These are phyloP conservation scores for Baronia brevicornis DNA, from an alignment of 2,888 invertebrate genomes.

Conservation along the genomic window DNA sequence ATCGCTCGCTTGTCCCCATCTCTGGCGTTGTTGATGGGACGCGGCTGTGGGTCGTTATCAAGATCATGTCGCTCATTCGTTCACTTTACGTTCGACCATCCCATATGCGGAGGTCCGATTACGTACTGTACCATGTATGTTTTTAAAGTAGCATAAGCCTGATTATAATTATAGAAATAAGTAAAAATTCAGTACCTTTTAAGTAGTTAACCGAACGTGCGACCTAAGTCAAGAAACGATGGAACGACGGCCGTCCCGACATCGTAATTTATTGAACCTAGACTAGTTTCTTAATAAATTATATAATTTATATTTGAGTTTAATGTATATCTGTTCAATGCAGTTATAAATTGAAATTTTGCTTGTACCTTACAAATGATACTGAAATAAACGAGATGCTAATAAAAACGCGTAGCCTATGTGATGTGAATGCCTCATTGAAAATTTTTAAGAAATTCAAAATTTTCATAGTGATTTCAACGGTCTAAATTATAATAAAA, in stretches of 20 bases:
- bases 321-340: constrained; percentile 63
- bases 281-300: constrained; percentile 53
- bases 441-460: constrained; percentile 38
- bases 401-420: constrained; percentile 48
- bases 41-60: constrained; percentile 68
- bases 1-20: constrained; percentile 73
- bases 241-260: constrained; percentile 73
- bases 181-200: constrained; percentile 69
- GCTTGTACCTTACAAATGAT: constrained; percentile 51
- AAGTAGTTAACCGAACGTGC: constrained; percentile 74
- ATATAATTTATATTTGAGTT: constrained; percentile 62
- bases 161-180: constrained; percentile 66
- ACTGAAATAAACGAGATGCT: constrained; percentile 42
- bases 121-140: constrained; percentile 73
- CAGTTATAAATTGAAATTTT: constrained; percentile 57
- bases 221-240: constrained; percentile 74
- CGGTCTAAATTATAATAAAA: constrained; percentile 64
- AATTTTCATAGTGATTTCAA: constrained; percentile 37
- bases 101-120: constrained; percentile 44
- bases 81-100: constrained; percentile 66
- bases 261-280: constrained; percentile 74
- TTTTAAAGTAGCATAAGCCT: constrained; percentile 64
- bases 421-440: constrained; percentile 55
- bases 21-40: constrained; percentile 60
- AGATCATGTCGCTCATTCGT: constrained; percentile 72